A percentile compares a stretch with the other conserved stretches of the same genome.
Conservation (phyloP, 2,888 invertebrate species). For the Nasonia oneida region DNA sequence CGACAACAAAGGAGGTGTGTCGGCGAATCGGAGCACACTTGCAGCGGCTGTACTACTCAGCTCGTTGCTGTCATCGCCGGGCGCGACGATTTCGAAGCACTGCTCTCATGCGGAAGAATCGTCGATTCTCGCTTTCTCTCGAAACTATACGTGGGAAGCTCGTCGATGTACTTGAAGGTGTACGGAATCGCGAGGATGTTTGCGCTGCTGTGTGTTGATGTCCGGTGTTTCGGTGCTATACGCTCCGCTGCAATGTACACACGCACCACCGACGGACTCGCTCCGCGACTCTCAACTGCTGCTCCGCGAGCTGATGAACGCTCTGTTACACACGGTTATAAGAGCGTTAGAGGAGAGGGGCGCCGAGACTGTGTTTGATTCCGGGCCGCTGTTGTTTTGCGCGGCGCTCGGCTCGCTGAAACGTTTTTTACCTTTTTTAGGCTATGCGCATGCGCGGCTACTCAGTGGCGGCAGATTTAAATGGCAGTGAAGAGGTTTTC, state of each 20-base stretch:
- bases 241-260: neutral
- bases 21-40: too few species aligned
- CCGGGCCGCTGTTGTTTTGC: constrained; percentile 47
- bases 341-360: neutral
- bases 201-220: neutral
- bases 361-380: neutral
- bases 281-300: neutral
- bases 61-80: neutral
- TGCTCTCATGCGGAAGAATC: neutral
- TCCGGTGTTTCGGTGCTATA: neutral
- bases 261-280: constrained; percentile 6
- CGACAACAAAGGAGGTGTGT: too few species aligned
- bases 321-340: constrained; percentile 5
- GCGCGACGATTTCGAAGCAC: neutral
- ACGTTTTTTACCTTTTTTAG: constrained; percentile 5
- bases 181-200: too few species aligned
- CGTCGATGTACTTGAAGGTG: neutral
- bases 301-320: constrained; percentile 5
- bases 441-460: neutral
- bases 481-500: neutral
- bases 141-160: neutral
- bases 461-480: constrained; percentile 11
- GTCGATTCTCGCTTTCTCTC: neutral
- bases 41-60: too few species aligned
- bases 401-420: constrained; percentile 34